Evolutionary conservation across 2,888 invertebrate species (phyloP).

Genomic region (Pelosia muscerda): DNA sequence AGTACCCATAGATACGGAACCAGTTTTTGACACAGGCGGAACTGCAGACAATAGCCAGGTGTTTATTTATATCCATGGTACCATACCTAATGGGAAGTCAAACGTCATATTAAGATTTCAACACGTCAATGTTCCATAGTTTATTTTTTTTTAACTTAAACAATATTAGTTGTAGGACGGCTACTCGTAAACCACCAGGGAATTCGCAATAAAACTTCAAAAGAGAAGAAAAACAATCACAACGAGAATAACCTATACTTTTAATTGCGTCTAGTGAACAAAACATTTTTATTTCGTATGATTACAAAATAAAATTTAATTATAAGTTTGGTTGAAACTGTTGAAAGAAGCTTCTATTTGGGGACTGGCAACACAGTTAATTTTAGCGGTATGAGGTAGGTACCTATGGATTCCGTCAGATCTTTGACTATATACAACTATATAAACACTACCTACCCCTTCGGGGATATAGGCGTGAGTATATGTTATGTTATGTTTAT

Average conservation of each 20-base stretch:
- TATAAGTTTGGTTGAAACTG: background rate
- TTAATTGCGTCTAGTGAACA: constrained; percentile 22
- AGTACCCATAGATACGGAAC: no score
- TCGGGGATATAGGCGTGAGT: no score
- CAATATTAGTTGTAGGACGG: constrained; percentile 35
- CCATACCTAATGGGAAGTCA: constrained; percentile 4
- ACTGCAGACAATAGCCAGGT: background rate
- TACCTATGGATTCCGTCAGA: no score
- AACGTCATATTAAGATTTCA: constrained; percentile 13
- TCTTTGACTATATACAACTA: no score
- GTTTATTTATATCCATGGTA: background rate
- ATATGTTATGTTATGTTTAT: no score
- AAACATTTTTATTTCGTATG: background rate
- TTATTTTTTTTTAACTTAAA: constrained; percentile 7
- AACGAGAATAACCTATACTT: constrained; percentile 16
- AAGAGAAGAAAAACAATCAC: constrained; percentile 24
- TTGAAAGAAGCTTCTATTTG: background rate
- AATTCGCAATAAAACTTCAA: constrained; percentile 48
- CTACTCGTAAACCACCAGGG: constrained; percentile 37
- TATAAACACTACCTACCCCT: no score
- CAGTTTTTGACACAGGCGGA: no score
- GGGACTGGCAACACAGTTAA: background rate
- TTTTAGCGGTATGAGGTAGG: background rate
- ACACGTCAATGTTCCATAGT: constrained; percentile 14
- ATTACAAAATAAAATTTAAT: background rate